A percentile compares a stretch with the other conserved stretches of the same genome.
These are phyloP conservation scores for Palythoa grandiflora DNA, from an alignment of 92 coral and sea anemone genomes.

Conservation along the genomic window DNA sequence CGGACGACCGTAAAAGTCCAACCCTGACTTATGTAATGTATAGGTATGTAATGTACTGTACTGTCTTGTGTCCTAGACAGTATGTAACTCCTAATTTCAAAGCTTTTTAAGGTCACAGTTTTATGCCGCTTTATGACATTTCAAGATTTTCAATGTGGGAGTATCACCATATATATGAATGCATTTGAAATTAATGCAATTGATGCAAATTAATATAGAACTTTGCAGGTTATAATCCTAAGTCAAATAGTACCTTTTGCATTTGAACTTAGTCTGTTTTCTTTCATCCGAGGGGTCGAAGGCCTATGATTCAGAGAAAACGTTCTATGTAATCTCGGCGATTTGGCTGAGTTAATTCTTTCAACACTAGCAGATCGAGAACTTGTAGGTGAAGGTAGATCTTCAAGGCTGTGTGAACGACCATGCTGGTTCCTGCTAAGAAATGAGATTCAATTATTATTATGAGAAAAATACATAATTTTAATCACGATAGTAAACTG, in stretches of 20 bases:
- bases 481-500: too few relatives aligned
- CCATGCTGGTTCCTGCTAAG: conserved; percentile 32
- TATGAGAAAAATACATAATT: too few relatives aligned
- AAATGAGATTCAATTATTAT: not conserved
- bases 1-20: too few relatives aligned
- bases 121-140: not conserved
- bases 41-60: too few relatives aligned
- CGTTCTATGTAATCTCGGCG: conserved; percentile 82
- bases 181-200: too few relatives aligned
- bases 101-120: not conserved
- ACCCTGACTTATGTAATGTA: too few relatives aligned
- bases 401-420: conserved; percentile 87
- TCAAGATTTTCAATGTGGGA: not conserved
- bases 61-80: too few relatives aligned
- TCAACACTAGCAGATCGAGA: conserved; percentile 33
- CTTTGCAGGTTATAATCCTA: too few relatives aligned
- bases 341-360: conserved; percentile 56
- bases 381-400: conserved; percentile 72
- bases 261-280: conserved; percentile 80
- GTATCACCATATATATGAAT: too few relatives aligned
- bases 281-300: conserved; percentile 75
- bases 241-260: conserved; percentile 61
- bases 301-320: conserved; percentile 85
- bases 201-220: too few relatives aligned
- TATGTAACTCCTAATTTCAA: too few relatives aligned